A percentile compares a stretch with the other conserved stretches of the same genome.
Evolutionary conservation across 2,113 vertebrate genomes (phyloP).

Genomic region (Amazona vittata): DNA sequence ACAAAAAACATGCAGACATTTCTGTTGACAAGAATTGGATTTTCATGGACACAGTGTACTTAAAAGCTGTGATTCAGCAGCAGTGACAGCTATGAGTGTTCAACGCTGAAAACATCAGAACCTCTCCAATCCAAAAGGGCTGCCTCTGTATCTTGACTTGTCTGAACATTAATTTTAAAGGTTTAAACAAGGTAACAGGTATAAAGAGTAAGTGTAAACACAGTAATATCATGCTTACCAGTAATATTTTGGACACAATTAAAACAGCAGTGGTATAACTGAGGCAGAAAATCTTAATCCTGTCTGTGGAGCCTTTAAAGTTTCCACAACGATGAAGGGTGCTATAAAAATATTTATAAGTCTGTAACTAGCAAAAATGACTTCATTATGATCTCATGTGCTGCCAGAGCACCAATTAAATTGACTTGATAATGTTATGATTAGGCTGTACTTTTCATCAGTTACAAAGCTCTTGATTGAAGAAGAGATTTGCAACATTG

Average conservation of each 20-base stretch:
- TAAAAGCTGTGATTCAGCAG: neutral
- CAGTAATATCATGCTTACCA: neutral
- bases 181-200: neutral
- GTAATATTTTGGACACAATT: neutral
- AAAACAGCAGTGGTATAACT: neutral
- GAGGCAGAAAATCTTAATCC: neutral
- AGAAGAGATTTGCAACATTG: constrained; percentile 64
- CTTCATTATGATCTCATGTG: constrained; percentile 66
- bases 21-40: neutral
- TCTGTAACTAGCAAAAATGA: constrained; percentile 58
- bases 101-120: neutral
- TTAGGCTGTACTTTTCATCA: constrained; percentile 70
- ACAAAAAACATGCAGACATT: neutral
- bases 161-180: neutral
- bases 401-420: constrained; percentile 68
- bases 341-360: constrained; percentile 66
- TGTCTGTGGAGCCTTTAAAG: constrained; percentile 4
- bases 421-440: constrained; percentile 72
- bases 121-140: neutral
- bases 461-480: constrained; percentile 71
- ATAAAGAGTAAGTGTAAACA: neutral
- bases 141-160: neutral
- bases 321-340: constrained; percentile 31
- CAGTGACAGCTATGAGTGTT: neutral
- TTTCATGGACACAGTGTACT: accelerated